phyloP scores from a whole-genome alignment of 2,888 invertebrate genomes.

The Cenopis cana region DNA sequence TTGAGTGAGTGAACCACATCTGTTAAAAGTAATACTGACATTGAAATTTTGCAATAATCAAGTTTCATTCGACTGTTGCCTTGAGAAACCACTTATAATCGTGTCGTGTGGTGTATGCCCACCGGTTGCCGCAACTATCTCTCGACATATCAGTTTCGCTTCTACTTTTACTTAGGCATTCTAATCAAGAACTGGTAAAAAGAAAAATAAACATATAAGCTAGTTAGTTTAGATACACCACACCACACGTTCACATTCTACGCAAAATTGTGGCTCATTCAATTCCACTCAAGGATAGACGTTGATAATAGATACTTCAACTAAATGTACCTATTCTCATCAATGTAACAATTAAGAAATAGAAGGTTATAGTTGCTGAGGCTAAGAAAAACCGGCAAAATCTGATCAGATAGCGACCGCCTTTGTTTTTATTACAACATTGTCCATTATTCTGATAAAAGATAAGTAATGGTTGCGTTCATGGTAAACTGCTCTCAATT shows the following conservation, averaged over 20 bases:
- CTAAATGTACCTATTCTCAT: conserved; percentile 20
- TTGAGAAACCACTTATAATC: conserved; percentile 46
- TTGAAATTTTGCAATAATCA: conserved; percentile 25
- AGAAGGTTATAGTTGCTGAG: conserved; percentile 30
- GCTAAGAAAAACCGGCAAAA: conserved; percentile 36
- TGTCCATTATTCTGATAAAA: conserved; percentile 32
- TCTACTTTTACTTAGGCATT: conserved; percentile 5
- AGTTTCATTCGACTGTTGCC: conserved; percentile 47
- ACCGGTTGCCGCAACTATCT: not conserved
- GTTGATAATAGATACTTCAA: conserved; percentile 6
- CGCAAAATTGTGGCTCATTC: not conserved
- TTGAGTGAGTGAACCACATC: not conserved
- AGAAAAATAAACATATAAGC: not conserved
- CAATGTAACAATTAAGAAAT: conserved; percentile 34
- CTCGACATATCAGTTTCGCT: conserved; percentile 4
- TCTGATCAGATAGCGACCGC: conserved; percentile 40
- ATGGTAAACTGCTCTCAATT: conserved; percentile 1
- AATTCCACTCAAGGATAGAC: conserved; percentile 1
- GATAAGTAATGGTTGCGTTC: conserved; percentile 19
- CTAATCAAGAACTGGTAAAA: not conserved
- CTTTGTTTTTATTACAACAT: conserved; percentile 45
- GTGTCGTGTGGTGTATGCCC: not conserved
- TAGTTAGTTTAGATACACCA: no score
- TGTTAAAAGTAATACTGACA: not conserved
- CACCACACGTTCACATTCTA: no score